Conservation (phyloP, 2,888 invertebrate genomes). For the Sesia bembeciformis region DNA sequence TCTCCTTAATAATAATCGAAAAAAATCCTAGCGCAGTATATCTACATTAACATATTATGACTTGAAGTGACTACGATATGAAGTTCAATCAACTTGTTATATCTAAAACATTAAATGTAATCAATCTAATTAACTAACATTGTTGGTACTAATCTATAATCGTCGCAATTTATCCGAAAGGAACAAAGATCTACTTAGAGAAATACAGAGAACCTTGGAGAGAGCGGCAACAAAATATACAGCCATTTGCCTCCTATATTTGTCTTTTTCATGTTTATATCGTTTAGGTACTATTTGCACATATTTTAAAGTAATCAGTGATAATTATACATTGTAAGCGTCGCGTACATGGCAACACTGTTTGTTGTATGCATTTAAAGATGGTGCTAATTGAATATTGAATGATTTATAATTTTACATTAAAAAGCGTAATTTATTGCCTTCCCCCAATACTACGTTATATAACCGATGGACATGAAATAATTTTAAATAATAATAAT, state of each 20-base stretch:
- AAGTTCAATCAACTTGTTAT: conserved; percentile 55
- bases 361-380: too few relatives aligned
- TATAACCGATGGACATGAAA: too few relatives aligned
- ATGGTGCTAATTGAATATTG: not conserved
- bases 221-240: conserved; percentile 8
- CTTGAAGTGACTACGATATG: conserved; percentile 71
- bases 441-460: conserved; percentile 74
- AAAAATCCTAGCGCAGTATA: conserved; percentile 38
- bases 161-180: conserved; percentile 34
- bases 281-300: too few relatives aligned
- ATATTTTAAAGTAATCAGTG: not conserved
- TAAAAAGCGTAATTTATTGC: conserved; percentile 81
- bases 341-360: too few relatives aligned
- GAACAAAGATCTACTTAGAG: conserved; percentile 41
- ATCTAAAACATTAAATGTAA: conserved; percentile 63
- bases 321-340: not conserved
- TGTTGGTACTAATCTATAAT: conserved; percentile 27
- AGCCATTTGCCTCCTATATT: conserved; percentile 1
- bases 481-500: too few relatives aligned
- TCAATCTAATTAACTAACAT: conserved; percentile 25
- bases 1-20: conserved; percentile 37
- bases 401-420: conserved; percentile 46
- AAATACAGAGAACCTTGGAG: conserved; percentile 4
- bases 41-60: conserved; percentile 70
- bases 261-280: not conserved